phyloP scores from a whole-genome alignment of 2,888 invertebrate species.

The Drosophila quinaria region DNA sequence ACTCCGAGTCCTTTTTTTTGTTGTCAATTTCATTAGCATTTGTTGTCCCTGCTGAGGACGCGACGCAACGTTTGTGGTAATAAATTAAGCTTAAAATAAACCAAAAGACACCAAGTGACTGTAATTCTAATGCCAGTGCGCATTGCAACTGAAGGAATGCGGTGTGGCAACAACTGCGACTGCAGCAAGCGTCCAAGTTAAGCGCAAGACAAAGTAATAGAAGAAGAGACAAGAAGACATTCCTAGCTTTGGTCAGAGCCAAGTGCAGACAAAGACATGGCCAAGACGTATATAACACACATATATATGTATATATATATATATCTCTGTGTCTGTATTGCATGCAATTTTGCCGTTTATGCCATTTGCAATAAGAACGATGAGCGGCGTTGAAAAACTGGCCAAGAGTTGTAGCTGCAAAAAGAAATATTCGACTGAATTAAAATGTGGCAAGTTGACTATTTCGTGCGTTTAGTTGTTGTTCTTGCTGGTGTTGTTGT shows the following conservation, averaged over 20 bases:
- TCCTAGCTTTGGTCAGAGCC: slow-evolving; percentile 58
- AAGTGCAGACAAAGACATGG: slow-evolving; percentile 49
- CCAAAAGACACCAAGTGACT: slow-evolving; percentile 57
- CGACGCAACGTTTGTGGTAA: slow-evolving; percentile 40
- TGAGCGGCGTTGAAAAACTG: slow-evolving; percentile 37
- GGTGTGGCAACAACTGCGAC: slow-evolving; percentile 40
- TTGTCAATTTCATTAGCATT: slow-evolving; percentile 56
- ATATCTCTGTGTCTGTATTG: slow-evolving; percentile 50
- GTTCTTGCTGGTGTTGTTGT: slow-evolving; percentile 28
- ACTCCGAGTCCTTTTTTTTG: slow-evolving; percentile 4
- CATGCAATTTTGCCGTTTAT: slow-evolving; percentile 72
- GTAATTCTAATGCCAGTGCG: slow-evolving; percentile 71
- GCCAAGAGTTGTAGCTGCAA: slow-evolving; percentile 39
- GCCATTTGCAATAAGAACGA: slow-evolving; percentile 70
- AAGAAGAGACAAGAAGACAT: slow-evolving; percentile 52
- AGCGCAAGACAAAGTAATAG: slow-evolving; percentile 65
- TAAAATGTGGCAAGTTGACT: slow-evolving; percentile 83
- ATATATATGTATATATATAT: slow-evolving; percentile 7
- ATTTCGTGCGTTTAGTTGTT: slow-evolving; percentile 64
- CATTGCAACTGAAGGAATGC: slow-evolving; percentile 44
- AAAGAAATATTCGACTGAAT: slow-evolving; percentile 78
- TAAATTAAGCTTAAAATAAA: slow-evolving; percentile 74
- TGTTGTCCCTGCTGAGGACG: slow-evolving; percentile 18
- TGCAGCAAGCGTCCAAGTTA: slow-evolving; percentile 57
- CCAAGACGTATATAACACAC: slow-evolving; percentile 20